phyloP scores from a whole-genome alignment of 2,888 invertebrate species.

The Trilocha varians region DNA sequence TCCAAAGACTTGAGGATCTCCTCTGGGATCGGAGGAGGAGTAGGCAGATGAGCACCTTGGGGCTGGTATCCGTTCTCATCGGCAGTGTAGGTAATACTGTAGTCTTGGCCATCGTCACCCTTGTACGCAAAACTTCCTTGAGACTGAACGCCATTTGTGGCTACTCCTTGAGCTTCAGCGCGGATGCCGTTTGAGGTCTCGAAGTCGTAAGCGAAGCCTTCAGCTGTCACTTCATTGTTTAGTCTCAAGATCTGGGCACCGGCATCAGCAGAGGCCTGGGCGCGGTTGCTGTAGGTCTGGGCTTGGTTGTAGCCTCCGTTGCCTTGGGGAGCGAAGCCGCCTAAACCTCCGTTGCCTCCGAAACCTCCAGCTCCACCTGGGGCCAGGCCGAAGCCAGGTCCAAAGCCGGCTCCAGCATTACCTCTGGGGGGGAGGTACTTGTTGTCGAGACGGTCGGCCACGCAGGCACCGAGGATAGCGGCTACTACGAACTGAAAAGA shows the following conservation, averaged over 20 bases:
- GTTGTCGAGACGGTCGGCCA: slow-evolving; percentile 64
- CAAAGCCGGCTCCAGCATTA: slow-evolving; percentile 53
- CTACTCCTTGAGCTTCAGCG: slow-evolving; percentile 60
- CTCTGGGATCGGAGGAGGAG: slow-evolving; percentile 65
- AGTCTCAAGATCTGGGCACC: slow-evolving; percentile 52
- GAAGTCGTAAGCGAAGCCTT: slow-evolving; percentile 61
- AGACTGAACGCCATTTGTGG: slow-evolving; percentile 64
- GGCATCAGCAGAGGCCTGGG: slow-evolving; percentile 43
- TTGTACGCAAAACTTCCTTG: slow-evolving; percentile 65
- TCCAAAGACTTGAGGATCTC: slow-evolving; percentile 63
- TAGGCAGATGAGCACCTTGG: slow-evolving; percentile 61
- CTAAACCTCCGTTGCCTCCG: slow-evolving; percentile 20
- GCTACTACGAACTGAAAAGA: slow-evolving; percentile 53
- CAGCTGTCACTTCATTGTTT: slow-evolving; percentile 61
- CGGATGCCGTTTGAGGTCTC: slow-evolving; percentile 66
- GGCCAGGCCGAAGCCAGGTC: slow-evolving; percentile 32
- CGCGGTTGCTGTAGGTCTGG: slow-evolving; percentile 25
- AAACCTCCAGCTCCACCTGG: slow-evolving; percentile 18
- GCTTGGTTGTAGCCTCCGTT: slow-evolving; percentile 32
- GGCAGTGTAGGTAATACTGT: slow-evolving; percentile 65
- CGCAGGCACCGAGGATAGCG: slow-evolving; percentile 55
- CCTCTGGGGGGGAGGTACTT: slow-evolving; percentile 66
- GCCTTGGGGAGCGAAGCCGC: slow-evolving; percentile 12
- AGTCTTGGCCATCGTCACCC: slow-evolving; percentile 66
- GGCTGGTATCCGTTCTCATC: slow-evolving; percentile 66